These are phyloP conservation scores for Balearica regulorum DNA, from an alignment of 2,797 vertebrate genomes.

Conservation along the genomic window DNA sequence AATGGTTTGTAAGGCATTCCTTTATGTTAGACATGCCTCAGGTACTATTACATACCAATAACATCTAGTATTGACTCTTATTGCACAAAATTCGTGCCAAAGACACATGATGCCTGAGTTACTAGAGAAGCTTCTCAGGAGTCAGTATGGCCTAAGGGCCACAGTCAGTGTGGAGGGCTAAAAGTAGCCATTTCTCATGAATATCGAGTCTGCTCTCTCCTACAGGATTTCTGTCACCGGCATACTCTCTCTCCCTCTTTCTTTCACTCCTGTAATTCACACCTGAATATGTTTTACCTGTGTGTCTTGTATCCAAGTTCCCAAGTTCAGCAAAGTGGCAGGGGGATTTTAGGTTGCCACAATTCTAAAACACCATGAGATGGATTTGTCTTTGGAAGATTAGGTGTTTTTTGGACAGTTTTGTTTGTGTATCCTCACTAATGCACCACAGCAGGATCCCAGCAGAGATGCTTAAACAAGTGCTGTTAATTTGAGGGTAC, in stretches of 20 bases:
- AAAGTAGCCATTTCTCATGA: background rate
- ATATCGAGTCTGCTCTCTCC: background rate
- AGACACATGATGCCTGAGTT: background rate
- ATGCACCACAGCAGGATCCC: background rate
- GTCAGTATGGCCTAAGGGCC: background rate
- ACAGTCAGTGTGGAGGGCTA: background rate
- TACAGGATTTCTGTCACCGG: background rate
- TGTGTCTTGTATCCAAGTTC: background rate
- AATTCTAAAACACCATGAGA: background rate
- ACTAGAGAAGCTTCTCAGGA: background rate
- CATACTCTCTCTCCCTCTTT: background rate
- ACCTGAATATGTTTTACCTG: background rate
- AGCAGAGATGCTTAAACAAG: background rate
- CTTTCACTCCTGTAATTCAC: background rate
- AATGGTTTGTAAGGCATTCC: background rate
- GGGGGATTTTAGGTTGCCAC: background rate
- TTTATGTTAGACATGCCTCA: background rate
- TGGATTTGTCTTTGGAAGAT: background rate
- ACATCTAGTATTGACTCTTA: background rate
- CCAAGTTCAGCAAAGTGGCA: background rate
- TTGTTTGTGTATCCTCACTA: background rate
- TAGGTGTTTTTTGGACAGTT: background rate
- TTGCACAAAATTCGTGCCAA: background rate
- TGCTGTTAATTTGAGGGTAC: background rate
- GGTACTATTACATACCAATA: background rate